These are phyloP conservation scores for Lasioglossum villosulum DNA, from an alignment of 2,888 invertebrate species.

Conservation along the genomic window DNA sequence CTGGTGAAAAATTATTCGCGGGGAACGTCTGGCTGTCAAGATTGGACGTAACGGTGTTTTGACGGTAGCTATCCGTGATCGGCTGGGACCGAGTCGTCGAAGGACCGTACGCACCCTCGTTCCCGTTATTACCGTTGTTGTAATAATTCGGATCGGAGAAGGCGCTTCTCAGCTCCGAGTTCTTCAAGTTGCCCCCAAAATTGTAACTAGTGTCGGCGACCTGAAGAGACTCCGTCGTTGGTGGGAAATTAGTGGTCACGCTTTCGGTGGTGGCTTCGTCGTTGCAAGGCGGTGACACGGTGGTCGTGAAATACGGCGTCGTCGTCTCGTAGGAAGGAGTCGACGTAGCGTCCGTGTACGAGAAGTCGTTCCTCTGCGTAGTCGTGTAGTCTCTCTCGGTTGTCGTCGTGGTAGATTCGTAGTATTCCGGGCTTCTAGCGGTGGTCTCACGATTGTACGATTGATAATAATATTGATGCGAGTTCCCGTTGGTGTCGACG, in stretches of 20 bases:
- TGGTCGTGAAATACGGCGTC: conserved; percentile 58
- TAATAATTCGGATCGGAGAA: conserved; percentile 55
- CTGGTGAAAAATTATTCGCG: background rate
- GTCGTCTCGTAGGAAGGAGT: conserved; percentile 72
- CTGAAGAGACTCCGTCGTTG: conserved; percentile 54
- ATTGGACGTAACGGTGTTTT: conserved; percentile 26
- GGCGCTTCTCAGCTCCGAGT: background rate
- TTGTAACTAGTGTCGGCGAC: conserved; percentile 40
- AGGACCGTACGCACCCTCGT: background rate
- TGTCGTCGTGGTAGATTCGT: conserved; percentile 30
- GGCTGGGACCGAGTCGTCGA: conserved; percentile 29
- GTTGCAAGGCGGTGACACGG: conserved; percentile 48
- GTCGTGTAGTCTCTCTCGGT: conserved; percentile 28
- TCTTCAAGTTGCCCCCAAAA: conserved; percentile 9
- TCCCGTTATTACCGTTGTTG: background rate
- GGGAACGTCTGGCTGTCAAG: conserved; percentile 46
- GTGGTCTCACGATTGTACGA: conserved; percentile 66
- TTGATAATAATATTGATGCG: conserved; percentile 65
- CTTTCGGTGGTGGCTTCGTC: conserved; percentile 64
- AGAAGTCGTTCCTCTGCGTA: conserved; percentile 51
- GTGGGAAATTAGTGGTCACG: conserved; percentile 33
- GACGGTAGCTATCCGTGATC: conserved; percentile 61
- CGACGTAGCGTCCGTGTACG: conserved; percentile 77
- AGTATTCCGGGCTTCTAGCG: conserved; percentile 16
- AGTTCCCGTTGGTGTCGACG: conserved; percentile 66